Base-by-base conservation (phyloP, 2,797 vertebrate species). In the Halcyon leucocephala region DNA sequence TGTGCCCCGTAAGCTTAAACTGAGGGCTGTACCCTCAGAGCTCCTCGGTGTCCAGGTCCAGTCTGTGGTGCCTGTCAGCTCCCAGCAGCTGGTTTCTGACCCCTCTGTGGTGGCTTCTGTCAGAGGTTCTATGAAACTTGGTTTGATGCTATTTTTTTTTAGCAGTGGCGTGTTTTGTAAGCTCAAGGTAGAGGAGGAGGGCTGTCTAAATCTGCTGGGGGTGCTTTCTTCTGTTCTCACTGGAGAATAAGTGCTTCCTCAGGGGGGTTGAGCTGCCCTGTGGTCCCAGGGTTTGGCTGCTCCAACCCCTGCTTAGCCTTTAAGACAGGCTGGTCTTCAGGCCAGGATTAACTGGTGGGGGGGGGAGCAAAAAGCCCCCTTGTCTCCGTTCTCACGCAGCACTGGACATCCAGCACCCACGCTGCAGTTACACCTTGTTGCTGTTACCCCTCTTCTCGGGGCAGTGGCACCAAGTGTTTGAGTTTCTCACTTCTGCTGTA, bases 121-220 rank as follows among this genome's bases (percentile, higher is more conserved):
- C 4, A 15, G 7, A 7, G 22, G 54, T 9, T 4, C 4, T 1
- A 2, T 4, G 2, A 3, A n/a, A 6, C 2, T 2, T 1, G 6
- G 15, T 8, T 19, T 14, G 4, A 10, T 1, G 48, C 4, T 7
- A n/a, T 14, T 39, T 35, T 28, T 8, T 35, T 28, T 8, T 3
- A 18, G n/a, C 4, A 10, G 29, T 7, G 2, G 15, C 3, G 35
- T 2, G 2, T 7, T 37, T 12, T 24, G 29, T 3, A 0, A 2
- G 20, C 12, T 13, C 4, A 2, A 7, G 22, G 42, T 12, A 0
- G 4, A 4, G 7, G 15, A 2, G 0, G 7, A 49, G 29, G 49
- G 10, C 7, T 3, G 0, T 24, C 24, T 21, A 2, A 2, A 25
- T 1, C 28, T n/a, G 33, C 55, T 1, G 6, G 16, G 22, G 17